Evolutionary conservation across 2,113 vertebrate species (phyloP).

Genomic region (Eulemur macaco): DNA sequence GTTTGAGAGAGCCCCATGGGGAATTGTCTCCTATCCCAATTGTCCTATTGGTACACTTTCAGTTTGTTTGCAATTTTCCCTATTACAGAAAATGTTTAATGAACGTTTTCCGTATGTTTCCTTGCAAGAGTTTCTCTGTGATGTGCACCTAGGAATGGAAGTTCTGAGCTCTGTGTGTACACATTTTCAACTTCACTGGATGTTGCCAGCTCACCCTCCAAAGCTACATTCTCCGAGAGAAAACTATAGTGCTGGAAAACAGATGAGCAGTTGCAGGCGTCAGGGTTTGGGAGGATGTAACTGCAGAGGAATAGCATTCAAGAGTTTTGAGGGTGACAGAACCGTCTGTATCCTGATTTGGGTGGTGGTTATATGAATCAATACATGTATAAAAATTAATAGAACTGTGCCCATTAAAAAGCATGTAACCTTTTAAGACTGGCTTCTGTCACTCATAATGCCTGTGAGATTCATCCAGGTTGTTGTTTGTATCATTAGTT

Average conservation of each 20-base stretch:
- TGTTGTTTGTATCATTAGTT: not conserved
- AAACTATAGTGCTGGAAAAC: too few relatives aligned
- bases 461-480: not conserved
- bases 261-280: too few relatives aligned
- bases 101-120: not conserved
- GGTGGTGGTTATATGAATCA: too few relatives aligned
- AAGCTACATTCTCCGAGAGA: not conserved
- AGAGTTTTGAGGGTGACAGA: too few relatives aligned
- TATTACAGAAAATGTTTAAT: not conserved
- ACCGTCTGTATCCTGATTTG: too few relatives aligned
- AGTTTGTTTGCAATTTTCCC: not conserved
- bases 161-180: not conserved
- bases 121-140: not conserved
- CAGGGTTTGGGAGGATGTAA: too few relatives aligned
- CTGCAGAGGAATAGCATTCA: too few relatives aligned
- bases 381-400: too few relatives aligned
- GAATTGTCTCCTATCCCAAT: not conserved
- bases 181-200: not conserved
- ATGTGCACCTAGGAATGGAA: not conserved
- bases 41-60: not conserved
- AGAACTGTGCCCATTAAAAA: too few relatives aligned
- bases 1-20: not conserved
- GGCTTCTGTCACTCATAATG: not conserved
- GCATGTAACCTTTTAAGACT: fast-evolving
- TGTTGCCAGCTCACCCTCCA: not conserved